Percentiles rank a stretch among this genome's conserved stretches.
Conservation (phyloP, 2,113 vertebrate species). For the Bubo blakistoni region DNA sequence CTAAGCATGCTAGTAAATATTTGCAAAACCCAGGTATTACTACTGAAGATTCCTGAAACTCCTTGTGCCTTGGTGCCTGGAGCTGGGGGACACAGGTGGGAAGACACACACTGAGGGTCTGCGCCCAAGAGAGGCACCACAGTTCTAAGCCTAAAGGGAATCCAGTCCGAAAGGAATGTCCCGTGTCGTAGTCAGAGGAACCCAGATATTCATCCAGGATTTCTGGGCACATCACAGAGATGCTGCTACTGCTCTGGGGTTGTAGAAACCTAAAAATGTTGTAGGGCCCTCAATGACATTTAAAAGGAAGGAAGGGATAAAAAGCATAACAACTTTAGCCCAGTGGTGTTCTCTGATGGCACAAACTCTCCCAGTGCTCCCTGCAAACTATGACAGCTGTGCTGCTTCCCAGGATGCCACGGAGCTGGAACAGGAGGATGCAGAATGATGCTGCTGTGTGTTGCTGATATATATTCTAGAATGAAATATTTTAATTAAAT, state of each 20-base stretch:
- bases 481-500: constrained; percentile 33
- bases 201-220: neutral
- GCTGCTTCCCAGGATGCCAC: neutral
- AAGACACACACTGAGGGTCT: neutral
- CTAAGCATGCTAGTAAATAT: neutral
- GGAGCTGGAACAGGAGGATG: neutral
- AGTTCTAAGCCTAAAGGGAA: neutral
- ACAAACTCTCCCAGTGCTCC: neutral
- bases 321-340: neutral
- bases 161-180: neutral
- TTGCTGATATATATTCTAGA: constrained; percentile 19
- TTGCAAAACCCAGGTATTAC: neutral
- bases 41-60: neutral
- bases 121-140: neutral
- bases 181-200: neutral
- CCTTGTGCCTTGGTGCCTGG: neutral
- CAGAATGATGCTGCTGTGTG: neutral
- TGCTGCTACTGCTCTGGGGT: neutral
- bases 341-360: neutral
- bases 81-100: neutral
- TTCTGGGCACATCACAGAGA: neutral
- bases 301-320: neutral
- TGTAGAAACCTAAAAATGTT: neutral
- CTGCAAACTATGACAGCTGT: neutral
- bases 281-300: neutral